Base-by-base conservation (phyloP, 2,797 vertebrate species). In the Euthynnus affinis region DNA sequence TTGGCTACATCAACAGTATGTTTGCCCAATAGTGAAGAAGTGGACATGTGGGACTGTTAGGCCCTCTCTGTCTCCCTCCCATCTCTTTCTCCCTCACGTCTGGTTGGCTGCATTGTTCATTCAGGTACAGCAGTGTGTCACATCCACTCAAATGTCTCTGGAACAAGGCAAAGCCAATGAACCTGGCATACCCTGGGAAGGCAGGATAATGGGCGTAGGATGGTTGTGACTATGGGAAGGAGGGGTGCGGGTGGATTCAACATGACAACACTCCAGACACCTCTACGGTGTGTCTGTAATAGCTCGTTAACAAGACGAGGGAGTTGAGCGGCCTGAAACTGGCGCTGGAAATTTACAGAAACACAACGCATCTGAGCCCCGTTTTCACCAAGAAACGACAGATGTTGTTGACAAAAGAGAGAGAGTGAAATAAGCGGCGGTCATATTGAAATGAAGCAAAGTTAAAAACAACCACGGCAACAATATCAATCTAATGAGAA, bases 351-450 rank as follows among this genome's bases (percentile, higher is more conserved):
- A 80, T 84, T 70, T 76, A 71, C 80, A 76, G 80, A 68, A 84
- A 82, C 62, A 6, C 9, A 0, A 10, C 0, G 37, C 70, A 68
- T 62, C 42, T 34, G 68, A 85, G 57, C 34, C 48, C 22, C 27
- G 0, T 74, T 81, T 80, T 61, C 23, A 6, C 64, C 40, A 59
- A 63, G 73, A 74, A 87, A 58, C 57, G 75, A 91, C 93, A 93
- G 92, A 91, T 94, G 93, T 92, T 94, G 93, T 92, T 91, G 90
- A 93, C 91, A 91, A 89, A 90, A 58, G 79, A 59, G 71, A 25
- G 70, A 55, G 67, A 78, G 68, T 32, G 76, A 52, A 90, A 83
- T 81, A 85, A 87, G 85, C 67, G 57, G 32, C 68, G 78, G 88
- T 85, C 87, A 87, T 81, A 89, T 81, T 80, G 66, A 77, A 91